Base-by-base conservation (phyloP, 1,140 invertebrate species). In the Colletes latitarsis region DNA sequence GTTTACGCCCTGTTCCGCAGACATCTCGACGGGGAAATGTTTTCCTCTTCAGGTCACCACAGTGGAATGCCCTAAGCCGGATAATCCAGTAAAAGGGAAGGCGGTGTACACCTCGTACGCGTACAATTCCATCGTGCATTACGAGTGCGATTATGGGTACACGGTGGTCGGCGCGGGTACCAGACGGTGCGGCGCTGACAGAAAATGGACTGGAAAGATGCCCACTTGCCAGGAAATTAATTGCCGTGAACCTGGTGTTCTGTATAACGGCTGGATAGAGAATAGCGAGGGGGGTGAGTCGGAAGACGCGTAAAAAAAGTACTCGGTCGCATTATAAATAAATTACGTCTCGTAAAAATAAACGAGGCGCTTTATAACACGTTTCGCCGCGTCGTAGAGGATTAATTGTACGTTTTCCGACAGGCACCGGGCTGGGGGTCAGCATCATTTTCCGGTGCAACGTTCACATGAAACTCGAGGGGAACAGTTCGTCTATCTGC, bases 181-280 rank as follows among this genome's bases (percentile, higher is more conserved):
- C 8, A 94, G 98, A 89, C 95, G 96, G 62, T 99, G 98, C 93
- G 96, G 96, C 4, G 96, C 98, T 4, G 97, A 99, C 92, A 96
- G 96, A 90, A 96, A 96, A 90, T 99, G 98, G 98, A 96, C 97
- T 17, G 98, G 97, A 49, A 94, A 95, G 15, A 95, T 97, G 84
- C 98, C 98, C 1, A 93, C 94, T 49, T 99, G 98, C 92, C 97
- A 98, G 96, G 98, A 99, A 94, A 99, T 99, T 88, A 97, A 99
- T 93, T 99, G 98, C 92, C 97, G 98, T 3, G 95, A 96, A 85
- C 98, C 98, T 0, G 98, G 98, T 6, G 95, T 96, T 30, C 94
- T 99, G 1, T 97, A 97, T 94, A 99, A 99, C 91, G 98, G 98
- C 9, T 99, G 98, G 96, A 94, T 99, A 75, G 98, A 99, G 92